Base-by-base conservation (phyloP, 1,140 invertebrate genomes). In the Palaemon carinicauda region DNA sequence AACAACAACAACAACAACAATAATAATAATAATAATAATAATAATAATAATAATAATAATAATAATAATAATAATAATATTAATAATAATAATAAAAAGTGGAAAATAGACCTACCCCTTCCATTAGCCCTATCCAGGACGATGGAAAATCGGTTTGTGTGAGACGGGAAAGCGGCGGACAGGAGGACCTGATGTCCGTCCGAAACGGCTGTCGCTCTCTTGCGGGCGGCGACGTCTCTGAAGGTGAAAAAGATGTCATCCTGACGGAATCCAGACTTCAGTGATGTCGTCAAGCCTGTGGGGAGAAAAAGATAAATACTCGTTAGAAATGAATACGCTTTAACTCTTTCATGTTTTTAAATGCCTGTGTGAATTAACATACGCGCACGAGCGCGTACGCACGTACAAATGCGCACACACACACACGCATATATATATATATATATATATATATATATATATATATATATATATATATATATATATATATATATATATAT, bases 121-220 rank as follows among this genome's bases (percentile, higher is more conserved):
- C 74, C 56, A 12, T 29, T 53, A 9, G 27, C 56, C n/a, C 82
- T 54, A 56, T 85, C 82, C 15, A 85, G 82, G 19, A 27, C 17
- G 24, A 85, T 12, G 1, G 54, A 31, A 54, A 85, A 79, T 33
- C 82, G 82, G 33, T 29, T n/a, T n/a, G n/a, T 71, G 75, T 78
- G 82, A 17, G 24, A 33, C 19, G 82, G 82, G 82, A 85, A 85
- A 74, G 82, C 82, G 54, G 79, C 31, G 33, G 82, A 85, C 33
- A 85, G 56, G 54, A 85, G 29, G 56, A 52, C 33, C 29, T 84
- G 82, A 12, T 71, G 54, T 41, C n/a, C 24, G 21, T 19, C 24
- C 0, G 78, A 54, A 27, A 15, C 21, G 9, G n/a, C 27, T 7
- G 41, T 31, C 4, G 71, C 12, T 9, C 73, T 31, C 10, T 74